Conservation (phyloP, 2,888 invertebrate species). For the Stomorhina lunata region DNA sequence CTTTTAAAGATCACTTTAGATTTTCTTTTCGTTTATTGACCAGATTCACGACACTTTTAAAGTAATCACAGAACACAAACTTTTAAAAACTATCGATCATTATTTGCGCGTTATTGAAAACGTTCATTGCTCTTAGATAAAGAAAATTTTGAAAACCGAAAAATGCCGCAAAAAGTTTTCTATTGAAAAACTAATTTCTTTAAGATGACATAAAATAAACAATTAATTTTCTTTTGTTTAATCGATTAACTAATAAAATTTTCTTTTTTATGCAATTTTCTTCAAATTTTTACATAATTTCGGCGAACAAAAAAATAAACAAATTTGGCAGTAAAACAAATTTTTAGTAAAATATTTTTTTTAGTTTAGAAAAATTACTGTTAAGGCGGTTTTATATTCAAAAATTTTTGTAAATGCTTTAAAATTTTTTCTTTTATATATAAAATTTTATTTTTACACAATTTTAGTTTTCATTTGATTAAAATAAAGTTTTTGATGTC, state of each 20-base stretch:
- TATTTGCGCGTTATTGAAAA: constrained; percentile 26
- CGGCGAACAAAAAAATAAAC: too few species aligned
- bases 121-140: constrained; percentile 38
- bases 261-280: not conserved
- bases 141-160: not conserved
- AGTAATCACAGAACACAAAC: constrained; percentile 1
- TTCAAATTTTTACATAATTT: not conserved
- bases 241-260: not conserved
- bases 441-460: not conserved
- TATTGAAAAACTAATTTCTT: not conserved
- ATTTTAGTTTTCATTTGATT: too few species aligned
- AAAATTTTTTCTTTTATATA: not conserved
- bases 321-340: too few species aligned
- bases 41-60: not conserved
- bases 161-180: constrained; percentile 19
- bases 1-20: not conserved
- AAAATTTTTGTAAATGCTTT: not conserved
- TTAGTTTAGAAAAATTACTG: too few species aligned
- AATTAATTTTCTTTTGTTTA: too few species aligned
- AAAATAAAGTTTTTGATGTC: too few species aligned
- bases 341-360: too few species aligned
- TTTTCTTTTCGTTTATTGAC: not conserved
- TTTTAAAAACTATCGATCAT: not conserved
- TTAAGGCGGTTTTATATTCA: too few species aligned
- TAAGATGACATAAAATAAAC: not conserved